Evolutionary conservation across 1,140 invertebrate species (phyloP).

Genomic region (Trachelipus rathkii): DNA sequence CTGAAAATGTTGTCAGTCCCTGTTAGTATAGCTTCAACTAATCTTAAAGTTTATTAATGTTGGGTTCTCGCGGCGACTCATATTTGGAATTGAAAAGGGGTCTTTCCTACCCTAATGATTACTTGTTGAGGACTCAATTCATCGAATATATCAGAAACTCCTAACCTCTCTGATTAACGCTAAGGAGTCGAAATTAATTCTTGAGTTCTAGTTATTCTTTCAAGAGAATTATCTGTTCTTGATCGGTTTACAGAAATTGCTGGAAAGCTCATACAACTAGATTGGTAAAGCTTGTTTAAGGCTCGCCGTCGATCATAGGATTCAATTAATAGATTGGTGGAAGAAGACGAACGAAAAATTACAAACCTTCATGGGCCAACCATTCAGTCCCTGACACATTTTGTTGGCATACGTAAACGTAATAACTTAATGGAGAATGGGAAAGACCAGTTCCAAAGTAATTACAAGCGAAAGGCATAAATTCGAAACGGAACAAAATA

Average conservation of each 20-base stretch:
- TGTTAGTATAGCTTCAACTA: slow-evolving; percentile 68
- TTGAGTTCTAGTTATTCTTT: slow-evolving; percentile 36
- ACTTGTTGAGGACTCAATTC: slow-evolving; percentile 27
- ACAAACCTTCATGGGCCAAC: slow-evolving; percentile 53
- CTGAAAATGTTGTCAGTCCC: slow-evolving; percentile 69
- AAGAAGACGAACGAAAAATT: slow-evolving; percentile 66
- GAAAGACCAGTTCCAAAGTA: slow-evolving; percentile 60
- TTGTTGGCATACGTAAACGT: slow-evolving; percentile 78
- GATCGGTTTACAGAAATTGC: slow-evolving; percentile 25
- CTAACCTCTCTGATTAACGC: not conserved
- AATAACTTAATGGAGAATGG: slow-evolving; percentile 78
- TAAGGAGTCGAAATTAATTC: slow-evolving; percentile 25
- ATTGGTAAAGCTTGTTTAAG: slow-evolving; percentile 57
- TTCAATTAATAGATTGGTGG: slow-evolving; percentile 69
- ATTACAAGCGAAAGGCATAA: slow-evolving; percentile 56
- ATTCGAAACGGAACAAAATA: slow-evolving; percentile 53
- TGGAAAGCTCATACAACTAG: slow-evolving; percentile 58
- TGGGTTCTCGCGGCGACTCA: slow-evolving; percentile 46
- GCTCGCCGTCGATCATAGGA: slow-evolving; percentile 54
- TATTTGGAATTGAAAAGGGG: slow-evolving; percentile 45
- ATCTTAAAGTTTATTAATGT: slow-evolving; percentile 63
- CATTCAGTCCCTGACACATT: slow-evolving; percentile 54
- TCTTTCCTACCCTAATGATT: slow-evolving; percentile 37
- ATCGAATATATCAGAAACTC: slow-evolving; percentile 27
- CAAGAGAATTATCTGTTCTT: slow-evolving; percentile 22